Conservation (phyloP, 1,140 invertebrate genomes). For the Drosophila lini region DNA sequence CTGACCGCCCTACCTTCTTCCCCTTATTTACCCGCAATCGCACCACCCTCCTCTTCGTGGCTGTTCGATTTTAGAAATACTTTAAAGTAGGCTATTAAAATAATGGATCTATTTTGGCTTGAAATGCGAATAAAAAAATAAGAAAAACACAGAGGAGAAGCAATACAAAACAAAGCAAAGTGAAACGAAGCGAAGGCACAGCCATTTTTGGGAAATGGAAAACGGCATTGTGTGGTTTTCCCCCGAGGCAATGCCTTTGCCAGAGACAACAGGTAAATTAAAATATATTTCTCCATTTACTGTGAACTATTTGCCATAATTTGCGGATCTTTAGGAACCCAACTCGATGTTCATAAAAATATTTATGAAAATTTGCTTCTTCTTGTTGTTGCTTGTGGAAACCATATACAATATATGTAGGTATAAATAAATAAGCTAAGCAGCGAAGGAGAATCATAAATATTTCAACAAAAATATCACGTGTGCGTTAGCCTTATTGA, state of each 20-base stretch:
- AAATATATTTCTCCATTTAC: constrained; percentile 14
- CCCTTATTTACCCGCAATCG: constrained; percentile 6
- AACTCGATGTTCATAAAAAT: constrained; percentile 36
- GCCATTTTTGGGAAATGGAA: constrained; percentile 58
- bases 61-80: constrained; percentile 75
- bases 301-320: constrained; percentile 25
- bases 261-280: constrained; percentile 43
- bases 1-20: neutral
- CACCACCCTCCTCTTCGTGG: neutral
- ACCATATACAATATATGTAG: neutral
- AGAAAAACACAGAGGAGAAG: constrained; percentile 16
- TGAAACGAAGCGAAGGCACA: constrained; percentile 44
- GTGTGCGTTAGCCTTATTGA: constrained; percentile 55
- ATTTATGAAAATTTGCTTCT: constrained; percentile 22
- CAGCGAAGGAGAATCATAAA: constrained; percentile 50
- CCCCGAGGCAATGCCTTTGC: constrained; percentile 25
- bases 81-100: constrained; percentile 80
- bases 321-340: constrained; percentile 9
- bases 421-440: constrained; percentile 42
- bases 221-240: constrained; percentile 30
- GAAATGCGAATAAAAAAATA: constrained; percentile 39
- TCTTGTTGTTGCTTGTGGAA: neutral
- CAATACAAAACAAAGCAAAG: constrained; percentile 42
- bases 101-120: constrained; percentile 78
- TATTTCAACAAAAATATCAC: constrained; percentile 63